Conservation (phyloP, 1,140 invertebrate genomes). For the Caenorhabditis briggsae region DNA sequence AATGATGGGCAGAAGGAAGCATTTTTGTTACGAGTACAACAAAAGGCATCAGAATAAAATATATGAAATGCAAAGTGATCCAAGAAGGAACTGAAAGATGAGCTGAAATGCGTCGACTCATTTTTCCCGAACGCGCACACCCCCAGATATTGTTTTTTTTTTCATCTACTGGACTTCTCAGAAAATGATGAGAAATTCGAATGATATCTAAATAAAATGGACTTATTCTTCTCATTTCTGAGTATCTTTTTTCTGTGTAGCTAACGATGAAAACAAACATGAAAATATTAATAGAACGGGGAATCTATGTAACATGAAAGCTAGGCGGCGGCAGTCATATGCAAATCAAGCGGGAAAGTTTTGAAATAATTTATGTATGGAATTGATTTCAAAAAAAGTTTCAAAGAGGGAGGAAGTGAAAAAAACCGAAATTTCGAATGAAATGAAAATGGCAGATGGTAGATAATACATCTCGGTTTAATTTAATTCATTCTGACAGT, state of each 20-base stretch:
- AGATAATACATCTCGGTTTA: background rate
- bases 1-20: too few relatives aligned
- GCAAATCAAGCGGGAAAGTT: constrained; percentile 14
- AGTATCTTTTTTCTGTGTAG: background rate
- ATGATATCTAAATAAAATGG: constrained; percentile 2
- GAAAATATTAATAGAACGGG: background rate
- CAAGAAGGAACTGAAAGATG: background rate
- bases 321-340: background rate
- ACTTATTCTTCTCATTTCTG: background rate
- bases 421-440: background rate
- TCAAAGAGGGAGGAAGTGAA: background rate
- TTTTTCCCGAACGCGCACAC: background rate
- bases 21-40: too few relatives aligned
- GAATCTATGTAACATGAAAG: background rate
- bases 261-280: background rate
- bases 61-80: constrained; percentile 4
- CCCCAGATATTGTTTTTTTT: constrained; percentile 20
- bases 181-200: background rate
- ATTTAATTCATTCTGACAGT: background rate
- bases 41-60: background rate
- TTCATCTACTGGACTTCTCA: background rate
- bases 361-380: constrained; percentile 6
- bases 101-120: constrained; percentile 16
- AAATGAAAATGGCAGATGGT: constrained; percentile 22
- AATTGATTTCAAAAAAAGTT: background rate